phyloP scores from a whole-genome alignment of 2,113 vertebrate genomes.

The Scortum barcoo region DNA sequence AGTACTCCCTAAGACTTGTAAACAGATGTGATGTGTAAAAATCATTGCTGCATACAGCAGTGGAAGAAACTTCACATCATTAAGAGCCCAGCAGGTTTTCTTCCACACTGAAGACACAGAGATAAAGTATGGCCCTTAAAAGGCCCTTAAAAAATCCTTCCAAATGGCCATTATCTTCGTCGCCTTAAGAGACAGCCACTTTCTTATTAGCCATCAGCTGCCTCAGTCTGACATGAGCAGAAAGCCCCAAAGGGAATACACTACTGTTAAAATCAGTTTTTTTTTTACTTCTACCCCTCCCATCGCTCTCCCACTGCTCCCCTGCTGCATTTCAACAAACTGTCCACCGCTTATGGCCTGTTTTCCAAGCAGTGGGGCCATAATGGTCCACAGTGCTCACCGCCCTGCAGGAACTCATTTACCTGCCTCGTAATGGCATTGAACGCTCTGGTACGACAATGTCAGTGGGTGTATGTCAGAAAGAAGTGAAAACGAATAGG shows the following conservation, averaged over 20 bases:
- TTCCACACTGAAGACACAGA: constrained; percentile 12
- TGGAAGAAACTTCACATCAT: constrained; percentile 1
- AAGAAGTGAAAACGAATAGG: background rate
- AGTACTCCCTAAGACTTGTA: background rate
- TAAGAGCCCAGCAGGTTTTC: constrained; percentile 29
- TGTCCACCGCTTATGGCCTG: background rate
- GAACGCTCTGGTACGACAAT: constrained; percentile 1
- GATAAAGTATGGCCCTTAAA: constrained; percentile 40
- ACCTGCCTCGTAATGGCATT: constrained; percentile 42
- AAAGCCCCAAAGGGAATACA: constrained; percentile 36
- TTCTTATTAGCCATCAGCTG: constrained; percentile 12
- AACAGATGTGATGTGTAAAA: constrained; percentile 21
- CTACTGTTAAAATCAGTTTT: constrained; percentile 23
- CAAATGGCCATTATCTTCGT: constrained; percentile 31
- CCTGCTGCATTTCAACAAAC: constrained; percentile 21
- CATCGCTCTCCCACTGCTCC: background rate
- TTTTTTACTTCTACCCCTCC: constrained; percentile 9
- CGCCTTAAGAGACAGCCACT: constrained; percentile 45
- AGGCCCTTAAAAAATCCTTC: constrained; percentile 32
- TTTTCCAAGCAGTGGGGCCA: constrained; percentile 36
- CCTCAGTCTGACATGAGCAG: constrained; percentile 14
- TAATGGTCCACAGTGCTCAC: constrained; percentile 30
- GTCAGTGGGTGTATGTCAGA: background rate
- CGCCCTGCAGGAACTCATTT: background rate
- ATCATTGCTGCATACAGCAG: background rate